Percentiles rank a stretch among this genome's conserved stretches.
phyloP scores from a whole-genome alignment of 2,113 vertebrate species.

The Dunckerocampus dactyliophorus region DNA sequence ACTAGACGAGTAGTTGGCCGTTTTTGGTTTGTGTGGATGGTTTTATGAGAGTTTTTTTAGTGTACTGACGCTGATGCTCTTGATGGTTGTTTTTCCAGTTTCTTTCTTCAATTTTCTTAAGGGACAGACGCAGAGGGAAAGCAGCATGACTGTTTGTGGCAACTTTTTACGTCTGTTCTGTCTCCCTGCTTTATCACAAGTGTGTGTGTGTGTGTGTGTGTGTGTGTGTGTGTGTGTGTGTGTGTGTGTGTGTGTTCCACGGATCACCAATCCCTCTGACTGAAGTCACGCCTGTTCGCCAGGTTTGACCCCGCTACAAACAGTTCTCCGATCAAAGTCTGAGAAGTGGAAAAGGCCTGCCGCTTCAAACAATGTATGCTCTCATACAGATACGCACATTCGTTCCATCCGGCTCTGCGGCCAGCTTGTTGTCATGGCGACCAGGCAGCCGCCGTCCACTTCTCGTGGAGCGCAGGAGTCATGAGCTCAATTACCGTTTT shows the following conservation, averaged over 20 bases:
- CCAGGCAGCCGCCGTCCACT: constrained; percentile 8
- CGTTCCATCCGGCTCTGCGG: constrained; percentile 51
- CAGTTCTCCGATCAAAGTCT: constrained; percentile 77
- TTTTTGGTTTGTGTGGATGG: too few relatives aligned
- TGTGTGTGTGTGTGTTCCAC: constrained; percentile 41
- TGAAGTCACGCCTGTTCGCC: constrained; percentile 79
- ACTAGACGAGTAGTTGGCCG: too few relatives aligned
- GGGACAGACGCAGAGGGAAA: constrained; percentile 1
- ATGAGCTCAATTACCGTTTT: constrained; percentile 38
- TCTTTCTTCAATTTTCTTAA: background rate
- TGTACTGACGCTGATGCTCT: too few relatives aligned
- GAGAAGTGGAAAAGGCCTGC: constrained; percentile 63
- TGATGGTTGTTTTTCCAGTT: background rate
- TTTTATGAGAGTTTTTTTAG: too few relatives aligned
- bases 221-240: constrained; percentile 6
- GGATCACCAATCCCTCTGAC: constrained; percentile 68
- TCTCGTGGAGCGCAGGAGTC: constrained; percentile 21
- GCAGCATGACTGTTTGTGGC: background rate
- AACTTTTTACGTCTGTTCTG: background rate
- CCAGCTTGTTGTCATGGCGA: constrained; percentile 67
- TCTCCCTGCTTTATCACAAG: background rate
- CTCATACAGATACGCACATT: constrained; percentile 34
- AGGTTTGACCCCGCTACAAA: constrained; percentile 78
- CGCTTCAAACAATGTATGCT: constrained; percentile 71
- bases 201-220: background rate